Percentiles rank a stretch among this genome's conserved stretches.
These are phyloP conservation scores for Takifugu rubripes DNA, from an alignment of 2,797 vertebrate species.

Conservation along the genomic window DNA sequence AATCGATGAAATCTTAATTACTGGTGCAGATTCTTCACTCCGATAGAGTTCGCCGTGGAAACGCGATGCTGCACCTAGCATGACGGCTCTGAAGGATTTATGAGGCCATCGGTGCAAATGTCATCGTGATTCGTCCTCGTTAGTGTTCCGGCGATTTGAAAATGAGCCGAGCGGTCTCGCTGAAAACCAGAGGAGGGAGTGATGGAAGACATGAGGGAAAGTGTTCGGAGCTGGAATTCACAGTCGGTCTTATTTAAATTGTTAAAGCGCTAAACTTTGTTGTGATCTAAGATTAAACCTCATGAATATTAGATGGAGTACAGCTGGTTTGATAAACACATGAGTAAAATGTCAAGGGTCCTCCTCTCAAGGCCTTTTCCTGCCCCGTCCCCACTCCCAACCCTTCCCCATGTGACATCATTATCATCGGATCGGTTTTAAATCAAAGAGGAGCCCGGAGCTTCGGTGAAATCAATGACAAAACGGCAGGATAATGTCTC, in stretches of 20 bases:
- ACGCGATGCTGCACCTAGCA: too few relatives aligned
- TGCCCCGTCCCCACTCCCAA: conserved; percentile 29
- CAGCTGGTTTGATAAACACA: conserved; percentile 4
- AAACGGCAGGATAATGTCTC: conserved; percentile 54
- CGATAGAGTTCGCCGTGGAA: too few relatives aligned
- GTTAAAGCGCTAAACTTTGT: conserved; percentile 59
- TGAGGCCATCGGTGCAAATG: conserved; percentile 34
- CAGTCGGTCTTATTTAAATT: conserved; percentile 61
- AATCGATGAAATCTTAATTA: conserved; percentile 12
- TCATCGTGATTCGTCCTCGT: conserved; percentile 29
- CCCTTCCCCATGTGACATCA: conserved; percentile 50
- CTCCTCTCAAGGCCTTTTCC: not conserved
- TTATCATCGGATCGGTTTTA: conserved; percentile 67
- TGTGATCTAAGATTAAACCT: conserved; percentile 70
- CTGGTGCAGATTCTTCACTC: not conserved
- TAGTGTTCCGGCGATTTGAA: conserved; percentile 29
- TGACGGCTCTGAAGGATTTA: conserved; percentile 8
- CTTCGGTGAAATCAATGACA: conserved; percentile 53
- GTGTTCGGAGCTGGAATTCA: conserved; percentile 9
- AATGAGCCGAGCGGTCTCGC: conserved; percentile 31
- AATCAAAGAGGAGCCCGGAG: conserved; percentile 60
- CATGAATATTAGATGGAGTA: conserved; percentile 68
- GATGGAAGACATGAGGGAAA: too few relatives aligned
- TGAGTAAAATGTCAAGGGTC: not conserved
- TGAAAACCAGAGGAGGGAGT: conserved; percentile 15